phyloP scores from a whole-genome alignment of 2,113 vertebrate species.

The Rallus limicola region DNA sequence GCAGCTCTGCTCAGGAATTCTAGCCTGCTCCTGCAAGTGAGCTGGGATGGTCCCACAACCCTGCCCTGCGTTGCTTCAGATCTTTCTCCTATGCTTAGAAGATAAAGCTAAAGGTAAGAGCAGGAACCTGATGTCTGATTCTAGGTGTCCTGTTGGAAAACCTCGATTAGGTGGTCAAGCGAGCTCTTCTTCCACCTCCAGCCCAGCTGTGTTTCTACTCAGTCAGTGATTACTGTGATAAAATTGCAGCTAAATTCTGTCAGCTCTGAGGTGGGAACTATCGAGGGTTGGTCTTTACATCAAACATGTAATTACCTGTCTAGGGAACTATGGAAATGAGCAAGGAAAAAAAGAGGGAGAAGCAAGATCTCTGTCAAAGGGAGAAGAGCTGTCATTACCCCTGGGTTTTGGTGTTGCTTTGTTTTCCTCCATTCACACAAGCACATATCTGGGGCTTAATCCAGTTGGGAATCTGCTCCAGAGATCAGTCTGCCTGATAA shows the following conservation, averaged over 20 bases:
- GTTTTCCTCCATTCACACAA: not conserved
- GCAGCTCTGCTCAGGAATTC: not conserved
- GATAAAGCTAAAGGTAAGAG: not conserved
- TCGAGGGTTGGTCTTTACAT: conserved; percentile 7
- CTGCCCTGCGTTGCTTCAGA: not conserved
- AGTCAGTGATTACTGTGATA: not conserved
- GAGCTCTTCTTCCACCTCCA: not conserved
- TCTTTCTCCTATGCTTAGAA: not conserved
- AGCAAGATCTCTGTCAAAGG: conserved; percentile 32
- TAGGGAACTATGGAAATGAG: conserved; percentile 15
- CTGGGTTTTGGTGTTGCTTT: not conserved
- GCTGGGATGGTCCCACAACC: not conserved
- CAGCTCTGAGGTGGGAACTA: conserved; percentile 6
- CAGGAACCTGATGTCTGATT: not conserved
- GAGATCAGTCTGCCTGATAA: not conserved
- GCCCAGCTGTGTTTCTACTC: not conserved
- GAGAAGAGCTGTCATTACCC: conserved; percentile 37
- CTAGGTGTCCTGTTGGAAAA: not conserved
- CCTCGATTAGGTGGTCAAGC: not conserved
- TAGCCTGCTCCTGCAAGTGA: not conserved
- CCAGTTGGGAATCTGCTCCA: not conserved
- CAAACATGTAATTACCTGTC: conserved; percentile 65
- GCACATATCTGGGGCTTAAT: not conserved
- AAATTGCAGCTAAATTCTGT: not conserved
- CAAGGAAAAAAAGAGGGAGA: not conserved